Evolutionary conservation across 1,140 invertebrate species (phyloP).

Genomic region (Sitophilus oryzae): DNA sequence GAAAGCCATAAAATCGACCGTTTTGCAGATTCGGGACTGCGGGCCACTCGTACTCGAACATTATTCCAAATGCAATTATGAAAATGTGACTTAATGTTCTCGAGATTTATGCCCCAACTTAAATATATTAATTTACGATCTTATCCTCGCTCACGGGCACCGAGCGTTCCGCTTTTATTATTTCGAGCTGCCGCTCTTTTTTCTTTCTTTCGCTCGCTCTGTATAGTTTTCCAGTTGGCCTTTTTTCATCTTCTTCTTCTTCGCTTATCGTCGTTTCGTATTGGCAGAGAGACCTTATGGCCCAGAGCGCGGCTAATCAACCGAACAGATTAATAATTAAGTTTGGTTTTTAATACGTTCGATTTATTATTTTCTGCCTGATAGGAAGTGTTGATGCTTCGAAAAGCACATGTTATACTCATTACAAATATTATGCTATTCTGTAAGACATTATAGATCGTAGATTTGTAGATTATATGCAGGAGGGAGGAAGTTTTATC

Average conservation of each 20-base stretch:
- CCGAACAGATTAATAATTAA: no score
- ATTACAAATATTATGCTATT: no score
- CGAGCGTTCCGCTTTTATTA: conserved; percentile 31
- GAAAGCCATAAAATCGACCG: conserved; percentile 18
- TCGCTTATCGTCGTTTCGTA: background rate
- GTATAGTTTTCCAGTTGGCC: conserved; percentile 1
- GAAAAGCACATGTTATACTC: no score
- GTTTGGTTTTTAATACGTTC: no score
- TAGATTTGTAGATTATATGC: no score
- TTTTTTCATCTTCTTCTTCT: background rate
- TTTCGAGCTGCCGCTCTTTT: conserved; percentile 12
- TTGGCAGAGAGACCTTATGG: background rate
- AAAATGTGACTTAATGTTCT: conserved; percentile 41
- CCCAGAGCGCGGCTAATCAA: no score
- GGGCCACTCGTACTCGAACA: conserved; percentile 13
- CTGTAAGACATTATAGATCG: no score
- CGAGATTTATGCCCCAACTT: conserved; percentile 39
- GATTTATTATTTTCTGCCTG: no score
- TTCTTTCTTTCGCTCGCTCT: conserved; percentile 1
- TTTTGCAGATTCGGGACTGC: conserved; percentile 6
- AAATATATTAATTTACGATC: conserved; percentile 42
- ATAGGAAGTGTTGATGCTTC: no score
- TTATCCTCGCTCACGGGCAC: conserved; percentile 34
- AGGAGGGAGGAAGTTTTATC: no score
- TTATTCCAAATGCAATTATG: conserved; percentile 40